Percentiles rank a stretch among this genome's conserved stretches.
These are phyloP conservation scores for Sporophila hypoxantha DNA, from an alignment of 2,113 vertebrate genomes.

Conservation along the genomic window DNA sequence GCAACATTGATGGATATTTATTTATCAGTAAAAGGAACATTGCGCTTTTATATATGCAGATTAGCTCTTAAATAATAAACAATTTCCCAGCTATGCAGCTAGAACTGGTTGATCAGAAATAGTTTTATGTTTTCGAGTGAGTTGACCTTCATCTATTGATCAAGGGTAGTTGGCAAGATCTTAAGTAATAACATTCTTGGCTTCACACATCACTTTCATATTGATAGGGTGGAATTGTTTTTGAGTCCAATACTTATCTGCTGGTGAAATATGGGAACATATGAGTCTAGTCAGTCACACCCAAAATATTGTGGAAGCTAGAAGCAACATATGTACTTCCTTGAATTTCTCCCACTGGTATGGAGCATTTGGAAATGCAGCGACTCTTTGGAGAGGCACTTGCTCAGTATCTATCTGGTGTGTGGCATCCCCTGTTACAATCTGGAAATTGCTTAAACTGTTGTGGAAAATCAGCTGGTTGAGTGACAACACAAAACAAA, in stretches of 20 bases:
- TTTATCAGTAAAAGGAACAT: conserved; percentile 2
- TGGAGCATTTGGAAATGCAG: conserved; percentile 40
- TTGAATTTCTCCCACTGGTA: conserved; percentile 43
- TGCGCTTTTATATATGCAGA: conserved; percentile 20
- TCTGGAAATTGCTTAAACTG: neutral
- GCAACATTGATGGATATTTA: conserved; percentile 23
- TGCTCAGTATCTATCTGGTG: neutral
- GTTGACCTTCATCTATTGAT: conserved; percentile 50
- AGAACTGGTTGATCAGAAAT: conserved; percentile 41
- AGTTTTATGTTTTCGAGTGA: conserved; percentile 5
- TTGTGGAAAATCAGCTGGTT: conserved; percentile 12
- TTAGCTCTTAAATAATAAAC: conserved; percentile 18
- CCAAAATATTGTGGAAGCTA: conserved; percentile 57
- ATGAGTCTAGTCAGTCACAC: conserved; percentile 59
- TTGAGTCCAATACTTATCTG: conserved; percentile 52
- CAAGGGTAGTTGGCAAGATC: conserved; percentile 36
- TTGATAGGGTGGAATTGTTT: conserved; percentile 50
- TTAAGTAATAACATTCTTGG: conserved; percentile 30
- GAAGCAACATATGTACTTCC: conserved; percentile 50
- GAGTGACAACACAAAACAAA: neutral
- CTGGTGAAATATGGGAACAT: conserved; percentile 53
- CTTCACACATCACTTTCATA: conserved; percentile 27
- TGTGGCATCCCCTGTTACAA: neutral
- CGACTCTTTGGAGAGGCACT: neutral
- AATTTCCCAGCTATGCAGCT: neutral